These are phyloP conservation scores for Periplaneta americana DNA, from an alignment of 1,140 invertebrate species.

Conservation along the genomic window DNA sequence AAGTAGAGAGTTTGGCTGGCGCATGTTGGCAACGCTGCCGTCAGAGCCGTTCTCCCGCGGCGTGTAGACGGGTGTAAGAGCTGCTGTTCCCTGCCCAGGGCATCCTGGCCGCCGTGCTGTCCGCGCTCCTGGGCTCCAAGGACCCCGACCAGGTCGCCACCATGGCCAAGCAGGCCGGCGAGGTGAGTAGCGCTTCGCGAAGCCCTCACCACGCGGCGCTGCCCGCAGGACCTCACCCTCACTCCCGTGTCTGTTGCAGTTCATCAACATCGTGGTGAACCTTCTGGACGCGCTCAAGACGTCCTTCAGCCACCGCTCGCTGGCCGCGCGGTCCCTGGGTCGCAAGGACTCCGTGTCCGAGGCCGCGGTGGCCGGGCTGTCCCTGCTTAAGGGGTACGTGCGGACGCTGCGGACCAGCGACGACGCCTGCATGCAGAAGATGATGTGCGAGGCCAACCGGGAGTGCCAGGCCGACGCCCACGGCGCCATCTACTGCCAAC, in stretches of 20 bases:
- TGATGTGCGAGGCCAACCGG: conserved; percentile 81
- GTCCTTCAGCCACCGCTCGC: conserved; percentile 82
- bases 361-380: conserved; percentile 75
- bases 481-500: conserved; percentile 82
- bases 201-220: too few species aligned
- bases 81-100: conserved; percentile 53
- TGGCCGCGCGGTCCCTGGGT: conserved; percentile 73
- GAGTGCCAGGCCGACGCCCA: conserved; percentile 77
- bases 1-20: too few species aligned
- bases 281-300: conserved; percentile 84
- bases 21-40: too few species aligned
- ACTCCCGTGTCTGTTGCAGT: conserved; percentile 45
- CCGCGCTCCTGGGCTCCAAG: conserved; percentile 79
- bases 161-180: conserved; percentile 88
- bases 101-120: conserved; percentile 82
- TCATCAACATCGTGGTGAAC: conserved; percentile 86
- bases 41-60: too few species aligned
- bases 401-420: conserved; percentile 74
- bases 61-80: too few species aligned
- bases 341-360: conserved; percentile 80
- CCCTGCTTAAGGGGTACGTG: conserved; percentile 84
- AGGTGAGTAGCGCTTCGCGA: conserved; percentile 67
- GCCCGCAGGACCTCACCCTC: not conserved
- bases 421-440: conserved; percentile 72
- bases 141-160: conserved; percentile 82